Conservation (phyloP, 2,888 invertebrate species). For the Galeruca laticollis region DNA sequence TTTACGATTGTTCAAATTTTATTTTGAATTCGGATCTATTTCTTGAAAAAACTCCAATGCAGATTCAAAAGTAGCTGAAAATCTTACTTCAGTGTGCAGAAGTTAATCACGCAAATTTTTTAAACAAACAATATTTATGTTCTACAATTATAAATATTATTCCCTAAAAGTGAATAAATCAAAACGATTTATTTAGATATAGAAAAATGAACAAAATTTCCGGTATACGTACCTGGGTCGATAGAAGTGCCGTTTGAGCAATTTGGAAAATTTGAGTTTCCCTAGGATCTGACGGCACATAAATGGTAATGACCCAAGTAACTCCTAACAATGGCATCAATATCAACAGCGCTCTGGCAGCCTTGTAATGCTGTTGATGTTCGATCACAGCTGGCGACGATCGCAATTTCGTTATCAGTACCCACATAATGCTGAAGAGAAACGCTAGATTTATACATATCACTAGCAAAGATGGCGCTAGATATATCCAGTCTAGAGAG, state of each 20-base stretch:
- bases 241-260: slow-evolving; percentile 78
- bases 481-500: slow-evolving; percentile 88
- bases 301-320: slow-evolving; percentile 88
- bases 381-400: slow-evolving; percentile 87
- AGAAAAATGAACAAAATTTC: too few relatives aligned
- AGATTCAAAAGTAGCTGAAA: not conserved
- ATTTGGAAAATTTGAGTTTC: slow-evolving; percentile 79
- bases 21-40: not conserved
- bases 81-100: too few relatives aligned
- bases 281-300: slow-evolving; percentile 82
- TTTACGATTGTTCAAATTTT: slow-evolving; percentile 10
- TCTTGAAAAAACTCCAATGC: not conserved
- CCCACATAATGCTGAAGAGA: slow-evolving; percentile 90
- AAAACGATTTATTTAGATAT: too few relatives aligned
- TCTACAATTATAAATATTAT: too few relatives aligned
- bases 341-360: slow-evolving; percentile 90
- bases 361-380: slow-evolving; percentile 91
- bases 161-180: too few relatives aligned
- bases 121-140: too few relatives aligned
- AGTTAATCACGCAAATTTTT: too few relatives aligned
- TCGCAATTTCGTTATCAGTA: slow-evolving; percentile 91
- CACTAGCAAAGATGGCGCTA: slow-evolving; percentile 84
- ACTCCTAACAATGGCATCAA: slow-evolving; percentile 92
- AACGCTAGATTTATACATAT: slow-evolving; percentile 86
- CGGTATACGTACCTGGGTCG: slow-evolving; percentile 85